Conservation (phyloP, 2,888 invertebrate genomes). For the Sthenelais limicola region DNA sequence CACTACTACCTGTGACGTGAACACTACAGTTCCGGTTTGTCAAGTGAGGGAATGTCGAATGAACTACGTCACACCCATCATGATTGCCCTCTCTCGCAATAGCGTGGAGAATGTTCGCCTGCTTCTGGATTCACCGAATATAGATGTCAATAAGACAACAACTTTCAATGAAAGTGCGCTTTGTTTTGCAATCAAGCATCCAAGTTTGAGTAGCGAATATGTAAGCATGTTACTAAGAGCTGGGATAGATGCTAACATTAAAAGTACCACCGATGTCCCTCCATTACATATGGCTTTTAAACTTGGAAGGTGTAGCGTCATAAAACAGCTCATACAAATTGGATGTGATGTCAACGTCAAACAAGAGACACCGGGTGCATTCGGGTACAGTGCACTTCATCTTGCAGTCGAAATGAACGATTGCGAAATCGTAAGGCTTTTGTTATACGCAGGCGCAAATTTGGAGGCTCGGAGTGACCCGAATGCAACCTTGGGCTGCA, state of each 20-base stretch:
- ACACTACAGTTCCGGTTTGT: conserved; percentile 10
- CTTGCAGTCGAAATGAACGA: conserved; percentile 14
- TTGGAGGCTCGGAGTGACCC: conserved; percentile 2
- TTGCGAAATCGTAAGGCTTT: not conserved
- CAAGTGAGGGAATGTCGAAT: conserved; percentile 12
- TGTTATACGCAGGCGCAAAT: not conserved
- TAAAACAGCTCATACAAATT: not conserved
- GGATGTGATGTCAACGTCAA: conserved; percentile 17
- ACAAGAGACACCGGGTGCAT: conserved; percentile 2
- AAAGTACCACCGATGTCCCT: conserved; percentile 11
- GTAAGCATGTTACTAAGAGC: not conserved
- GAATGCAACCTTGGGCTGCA: not conserved
- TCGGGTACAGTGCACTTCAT: conserved; percentile 6
- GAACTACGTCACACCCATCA: conserved; percentile 7
- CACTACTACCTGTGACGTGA: not conserved
- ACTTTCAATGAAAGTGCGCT: not conserved
- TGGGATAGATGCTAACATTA: not conserved
- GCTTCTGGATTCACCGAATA: not conserved
- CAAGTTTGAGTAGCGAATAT: not conserved
- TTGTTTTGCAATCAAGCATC: conserved; percentile 7
- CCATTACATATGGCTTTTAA: conserved; percentile 5
- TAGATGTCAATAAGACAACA: not conserved
- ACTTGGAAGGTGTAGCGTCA: not conserved
- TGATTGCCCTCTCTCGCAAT: conserved; percentile 13
- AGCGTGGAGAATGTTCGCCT: not conserved